A percentile compares a stretch with the other conserved stretches of the same genome.
phyloP scores from a whole-genome alignment of 2,888 invertebrate genomes.

The Caenorhabditis virilis region DNA sequence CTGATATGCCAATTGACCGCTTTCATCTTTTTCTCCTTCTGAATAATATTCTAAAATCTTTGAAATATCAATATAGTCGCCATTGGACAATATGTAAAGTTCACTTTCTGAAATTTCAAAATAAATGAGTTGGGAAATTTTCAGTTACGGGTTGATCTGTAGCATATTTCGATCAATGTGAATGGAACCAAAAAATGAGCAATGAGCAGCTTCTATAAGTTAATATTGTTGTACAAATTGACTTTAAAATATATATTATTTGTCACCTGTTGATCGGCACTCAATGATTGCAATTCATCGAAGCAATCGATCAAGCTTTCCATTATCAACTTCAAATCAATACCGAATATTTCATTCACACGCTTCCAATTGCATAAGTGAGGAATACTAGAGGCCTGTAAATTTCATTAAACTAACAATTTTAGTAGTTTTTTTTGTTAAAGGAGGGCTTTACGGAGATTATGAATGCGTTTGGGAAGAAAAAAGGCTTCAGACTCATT shows the following conservation, averaged over 20 bases:
- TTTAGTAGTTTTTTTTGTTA: too few relatives aligned
- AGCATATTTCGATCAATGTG: conserved; percentile 14
- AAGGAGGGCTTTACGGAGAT: too few relatives aligned
- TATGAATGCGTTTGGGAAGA: too few relatives aligned
- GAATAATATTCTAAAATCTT: conserved; percentile 19
- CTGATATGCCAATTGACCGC: conserved; percentile 15
- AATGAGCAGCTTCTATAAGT: conserved; percentile 14
- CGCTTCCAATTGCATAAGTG: too few relatives aligned
- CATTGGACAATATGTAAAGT: conserved; percentile 13
- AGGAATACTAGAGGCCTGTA: too few relatives aligned
- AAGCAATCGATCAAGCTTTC: conserved; percentile 8
- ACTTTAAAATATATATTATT: too few relatives aligned
- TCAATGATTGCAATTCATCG: neutral
- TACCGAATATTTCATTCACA: conserved; percentile 10
- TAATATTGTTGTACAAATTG: too few relatives aligned
- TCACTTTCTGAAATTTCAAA: conserved; percentile 28
- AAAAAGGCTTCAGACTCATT: too few relatives aligned
- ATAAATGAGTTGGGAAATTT: too few relatives aligned
- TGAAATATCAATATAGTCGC: conserved; percentile 18
- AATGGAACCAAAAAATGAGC: conserved; percentile 26
- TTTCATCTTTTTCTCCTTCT: conserved; percentile 21
- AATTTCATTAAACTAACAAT: too few relatives aligned
- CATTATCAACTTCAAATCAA: conserved; percentile 14
- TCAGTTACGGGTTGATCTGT: too few relatives aligned
- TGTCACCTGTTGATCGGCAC: conserved; percentile 18